Evolutionary conservation across 1,140 invertebrate species (phyloP), one percentile per base, ranked within the genome.

Genomic region (Bombus affinis): DNA sequence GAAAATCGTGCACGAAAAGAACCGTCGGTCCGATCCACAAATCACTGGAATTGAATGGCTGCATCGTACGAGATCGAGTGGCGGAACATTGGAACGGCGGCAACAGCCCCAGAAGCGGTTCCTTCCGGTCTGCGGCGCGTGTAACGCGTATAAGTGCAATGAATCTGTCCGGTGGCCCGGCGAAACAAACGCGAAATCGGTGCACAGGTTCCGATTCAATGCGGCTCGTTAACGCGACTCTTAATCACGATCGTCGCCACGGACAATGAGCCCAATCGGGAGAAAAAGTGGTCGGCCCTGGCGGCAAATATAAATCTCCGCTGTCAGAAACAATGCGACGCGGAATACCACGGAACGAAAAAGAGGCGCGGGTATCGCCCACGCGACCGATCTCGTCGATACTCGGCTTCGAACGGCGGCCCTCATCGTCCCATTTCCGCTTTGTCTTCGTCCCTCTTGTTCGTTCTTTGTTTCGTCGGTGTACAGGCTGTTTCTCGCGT

Each of bases 241-340:
- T 93, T 92, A 93, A 93, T 93, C 92, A 93, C 93, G 88, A 91
- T 92, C 91, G 86, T 86, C 89, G 83, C 88, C 90, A 87, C 88
- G 92, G 91, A 93, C 92, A 93, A 91, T 91, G 89, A 91, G 92
- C 83, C 75, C 92, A 89, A 93, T 93, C 91, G 91, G 68, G 68
- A 88, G 92, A 92, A 93, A 93, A 93, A 93, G 92, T 86, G 91
- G 90, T 85, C 86, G 91, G 86, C 85, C 83, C 86, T 87, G 89
- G 72, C 86, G 90, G 90, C 89, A 89, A 90, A 89, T 89, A 93
- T 93, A 93, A 93, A 93, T 93, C 92, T 91, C 88, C 86, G 79
- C 89, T 92, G 92, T 93, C 92, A 93, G 93, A 93, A 93, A 93
- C 93, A 93, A 93, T 91, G 90, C 93, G 85, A 91, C 82, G 84